Evolutionary conservation across 1,140 invertebrate species (phyloP).

Genomic region (Oscheius sp.): DNA sequence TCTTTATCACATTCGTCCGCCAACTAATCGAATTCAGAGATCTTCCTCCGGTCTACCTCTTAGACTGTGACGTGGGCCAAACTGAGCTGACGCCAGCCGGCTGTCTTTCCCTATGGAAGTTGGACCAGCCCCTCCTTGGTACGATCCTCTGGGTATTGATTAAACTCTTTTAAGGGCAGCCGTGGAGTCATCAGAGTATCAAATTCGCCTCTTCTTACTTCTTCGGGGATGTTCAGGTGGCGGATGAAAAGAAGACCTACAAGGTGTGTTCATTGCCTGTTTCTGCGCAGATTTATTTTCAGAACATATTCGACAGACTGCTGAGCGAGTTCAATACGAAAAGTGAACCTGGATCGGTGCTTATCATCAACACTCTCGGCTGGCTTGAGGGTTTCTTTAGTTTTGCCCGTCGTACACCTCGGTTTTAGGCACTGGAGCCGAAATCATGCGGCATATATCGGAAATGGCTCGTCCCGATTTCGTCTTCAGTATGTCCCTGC

Average conservation of each 20-base stretch:
- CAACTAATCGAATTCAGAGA: neutral
- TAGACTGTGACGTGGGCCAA: slow-evolving; percentile 29
- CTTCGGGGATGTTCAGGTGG: slow-evolving; percentile 1
- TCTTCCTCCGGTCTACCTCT: neutral
- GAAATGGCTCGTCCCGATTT: neutral
- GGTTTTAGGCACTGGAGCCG: neutral
- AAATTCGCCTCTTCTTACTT: slow-evolving; percentile 19
- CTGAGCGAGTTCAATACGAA: slow-evolving; percentile 12
- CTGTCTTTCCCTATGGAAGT: slow-evolving; percentile 16
- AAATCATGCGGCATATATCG: neutral
- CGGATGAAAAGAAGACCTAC: neutral
- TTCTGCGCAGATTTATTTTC: no score
- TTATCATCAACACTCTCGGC: slow-evolving; percentile 29
- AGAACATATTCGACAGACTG: slow-evolving; percentile 16
- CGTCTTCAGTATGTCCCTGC: no score
- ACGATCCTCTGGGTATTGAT: neutral
- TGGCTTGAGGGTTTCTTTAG: slow-evolving; percentile 16
- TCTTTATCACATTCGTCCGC: neutral
- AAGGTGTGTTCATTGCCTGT: slow-evolving; percentile 21
- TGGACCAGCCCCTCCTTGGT: slow-evolving; percentile 7
- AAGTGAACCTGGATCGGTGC: slow-evolving; percentile 6
- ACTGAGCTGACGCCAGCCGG: slow-evolving; percentile 25
- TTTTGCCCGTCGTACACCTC: neutral
- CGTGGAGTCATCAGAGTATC: slow-evolving; percentile 13
- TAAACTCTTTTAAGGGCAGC: neutral